phyloP scores from a whole-genome alignment of 2,113 vertebrate species.

The Hippocampus abdominalis region DNA sequence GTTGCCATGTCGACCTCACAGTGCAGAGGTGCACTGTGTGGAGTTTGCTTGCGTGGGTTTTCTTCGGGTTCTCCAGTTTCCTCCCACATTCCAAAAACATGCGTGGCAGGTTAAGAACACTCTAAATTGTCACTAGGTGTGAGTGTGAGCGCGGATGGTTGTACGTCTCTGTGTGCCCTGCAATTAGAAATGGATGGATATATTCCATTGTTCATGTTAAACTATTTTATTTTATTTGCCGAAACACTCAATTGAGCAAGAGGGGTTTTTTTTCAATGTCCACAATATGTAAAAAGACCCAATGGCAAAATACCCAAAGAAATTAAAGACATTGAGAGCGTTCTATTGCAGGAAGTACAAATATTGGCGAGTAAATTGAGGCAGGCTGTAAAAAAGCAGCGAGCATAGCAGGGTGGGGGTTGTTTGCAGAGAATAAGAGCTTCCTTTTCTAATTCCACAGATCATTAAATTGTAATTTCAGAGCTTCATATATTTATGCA shows the following conservation, averaged over 20 bases:
- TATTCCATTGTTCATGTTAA: not conserved
- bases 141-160: no score
- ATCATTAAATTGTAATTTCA: constrained; percentile 60
- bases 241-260: not conserved
- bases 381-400: not conserved
- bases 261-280: not conserved
- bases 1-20: no score
- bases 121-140: no score
- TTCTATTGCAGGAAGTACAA: not conserved
- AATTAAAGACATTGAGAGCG: not conserved
- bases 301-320: not conserved
- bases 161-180: no score
- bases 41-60: no score
- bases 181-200: no score
- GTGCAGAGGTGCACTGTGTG: no score
- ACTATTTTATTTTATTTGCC: not conserved
- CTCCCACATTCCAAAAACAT: not conserved
- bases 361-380: constrained; percentile 1
- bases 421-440: constrained; percentile 31
- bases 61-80: no score
- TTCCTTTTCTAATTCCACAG: constrained; percentile 58
- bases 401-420: not conserved
- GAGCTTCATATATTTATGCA: constrained; percentile 59
- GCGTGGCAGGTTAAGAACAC: no score
- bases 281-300: constrained; percentile 1